Percentiles rank a stretch among this genome's conserved stretches.
phyloP scores from a whole-genome alignment of 2,113 vertebrate species.

The Noctilio leporinus region DNA sequence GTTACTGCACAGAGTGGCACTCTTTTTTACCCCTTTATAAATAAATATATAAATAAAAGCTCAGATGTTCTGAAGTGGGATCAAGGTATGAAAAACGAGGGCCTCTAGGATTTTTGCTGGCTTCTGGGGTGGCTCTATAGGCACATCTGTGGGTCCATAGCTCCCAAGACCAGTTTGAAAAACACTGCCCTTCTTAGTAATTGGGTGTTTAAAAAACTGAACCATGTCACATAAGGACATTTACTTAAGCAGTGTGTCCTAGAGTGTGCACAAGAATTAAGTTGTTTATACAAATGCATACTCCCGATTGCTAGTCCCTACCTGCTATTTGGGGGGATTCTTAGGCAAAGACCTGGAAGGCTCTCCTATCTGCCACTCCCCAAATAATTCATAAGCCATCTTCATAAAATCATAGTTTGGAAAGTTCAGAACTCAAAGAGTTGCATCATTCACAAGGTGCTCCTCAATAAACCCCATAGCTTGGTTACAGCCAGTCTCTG shows the following conservation, averaged over 20 bases:
- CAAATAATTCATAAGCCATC: not conserved
- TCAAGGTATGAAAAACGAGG: not conserved
- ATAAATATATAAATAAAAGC: not conserved
- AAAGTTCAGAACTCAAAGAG: not conserved
- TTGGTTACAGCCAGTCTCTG: not conserved
- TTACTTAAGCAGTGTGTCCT: not conserved
- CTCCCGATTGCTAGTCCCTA: not conserved
- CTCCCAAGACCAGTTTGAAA: not conserved
- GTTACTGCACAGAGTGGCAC: not conserved
- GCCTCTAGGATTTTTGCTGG: not conserved
- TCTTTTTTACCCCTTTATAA: not conserved
- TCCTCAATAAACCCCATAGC: not conserved
- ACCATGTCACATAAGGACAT: not conserved
- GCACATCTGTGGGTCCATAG: not conserved
- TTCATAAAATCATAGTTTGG: not conserved
- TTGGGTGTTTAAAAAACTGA: not conserved
- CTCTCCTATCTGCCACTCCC: not conserved
- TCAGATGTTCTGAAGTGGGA: not conserved
- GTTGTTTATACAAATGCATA: not conserved
- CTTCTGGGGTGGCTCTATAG: not conserved
- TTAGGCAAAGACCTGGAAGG: not conserved
- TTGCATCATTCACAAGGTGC: not conserved
- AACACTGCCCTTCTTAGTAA: not conserved
- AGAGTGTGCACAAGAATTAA: not conserved
- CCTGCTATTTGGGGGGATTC: not conserved